A percentile compares a stretch with the other conserved stretches of the same genome.
Evolutionary conservation across 2,797 vertebrate species (phyloP).

Genomic region (Moxostoma hubbsi): DNA sequence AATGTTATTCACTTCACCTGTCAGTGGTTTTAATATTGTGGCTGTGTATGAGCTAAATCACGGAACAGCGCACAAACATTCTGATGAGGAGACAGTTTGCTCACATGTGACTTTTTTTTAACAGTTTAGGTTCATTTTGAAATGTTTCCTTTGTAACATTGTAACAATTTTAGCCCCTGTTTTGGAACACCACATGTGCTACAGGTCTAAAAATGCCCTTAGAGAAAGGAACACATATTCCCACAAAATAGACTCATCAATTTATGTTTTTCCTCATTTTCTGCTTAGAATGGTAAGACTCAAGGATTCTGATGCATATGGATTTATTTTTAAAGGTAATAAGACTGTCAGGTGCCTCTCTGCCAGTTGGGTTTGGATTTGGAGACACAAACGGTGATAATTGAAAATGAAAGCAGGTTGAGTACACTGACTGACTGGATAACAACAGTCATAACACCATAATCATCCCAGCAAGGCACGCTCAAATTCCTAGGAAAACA

Average conservation of each 20-base stretch:
- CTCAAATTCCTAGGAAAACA: constrained; percentile 74
- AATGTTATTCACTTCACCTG: too few species aligned
- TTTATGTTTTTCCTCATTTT: neutral
- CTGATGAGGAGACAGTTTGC: too few species aligned
- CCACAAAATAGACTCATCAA: constrained; percentile 13
- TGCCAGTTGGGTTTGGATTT: constrained; percentile 65
- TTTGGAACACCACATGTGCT: too few species aligned
- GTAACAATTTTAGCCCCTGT: too few species aligned
- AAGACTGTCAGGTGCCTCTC: constrained; percentile 64
- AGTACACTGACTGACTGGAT: constrained; percentile 75
- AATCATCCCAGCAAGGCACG: constrained; percentile 74
- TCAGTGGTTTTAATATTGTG: too few species aligned
- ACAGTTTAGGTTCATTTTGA: too few species aligned
- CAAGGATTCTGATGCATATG: constrained; percentile 69
- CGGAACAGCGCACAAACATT: too few species aligned
- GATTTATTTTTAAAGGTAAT: constrained; percentile 79
- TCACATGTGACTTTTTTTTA: too few species aligned
- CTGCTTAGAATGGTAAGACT: too few species aligned
- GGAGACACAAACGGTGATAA: constrained; percentile 74
- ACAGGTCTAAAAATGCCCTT: too few species aligned
- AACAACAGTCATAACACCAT: constrained; percentile 77
- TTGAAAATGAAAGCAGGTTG: constrained; percentile 79
- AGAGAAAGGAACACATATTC: neutral
- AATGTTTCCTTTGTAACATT: too few species aligned
- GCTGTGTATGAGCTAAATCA: too few species aligned